A percentile compares a stretch with the other conserved stretches of the same genome.
These are phyloP conservation scores for Rhingia rostrata DNA, from an alignment of 2,888 invertebrate species.

Conservation along the genomic window DNA sequence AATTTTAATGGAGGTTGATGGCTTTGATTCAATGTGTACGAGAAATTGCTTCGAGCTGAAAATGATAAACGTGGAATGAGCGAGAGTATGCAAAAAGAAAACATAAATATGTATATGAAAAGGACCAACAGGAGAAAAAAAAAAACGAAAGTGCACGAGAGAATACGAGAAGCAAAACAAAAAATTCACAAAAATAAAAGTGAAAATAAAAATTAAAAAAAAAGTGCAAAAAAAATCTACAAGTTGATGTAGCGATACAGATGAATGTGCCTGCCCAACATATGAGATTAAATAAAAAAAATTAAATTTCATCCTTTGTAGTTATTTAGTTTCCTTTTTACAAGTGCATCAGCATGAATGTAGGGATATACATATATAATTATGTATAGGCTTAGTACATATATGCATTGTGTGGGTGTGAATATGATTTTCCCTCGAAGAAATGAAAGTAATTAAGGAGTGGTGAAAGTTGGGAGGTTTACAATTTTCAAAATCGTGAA, in stretches of 20 bases:
- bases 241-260: slow-evolving; percentile 4
- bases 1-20: slow-evolving; percentile 58
- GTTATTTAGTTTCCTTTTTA: slow-evolving; percentile 42
- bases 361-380: background rate
- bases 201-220: slow-evolving; percentile 61
- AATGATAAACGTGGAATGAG: slow-evolving; percentile 63
- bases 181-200: slow-evolving; percentile 57
- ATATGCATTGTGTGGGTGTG: no score
- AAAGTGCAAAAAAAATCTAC: slow-evolving; percentile 47
- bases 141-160: slow-evolving; percentile 54
- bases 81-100: background rate
- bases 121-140: slow-evolving; percentile 26
- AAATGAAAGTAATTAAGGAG: no score
- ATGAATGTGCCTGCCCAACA: slow-evolving; percentile 50
- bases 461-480: no score
- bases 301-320: slow-evolving; percentile 15
- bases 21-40: slow-evolving; percentile 71
- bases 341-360: slow-evolving; percentile 1
- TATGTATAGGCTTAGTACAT: no score
- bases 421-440: no score
- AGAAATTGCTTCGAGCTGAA: slow-evolving; percentile 61
- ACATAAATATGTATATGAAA: no score
- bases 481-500: no score
- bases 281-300: slow-evolving; percentile 40
- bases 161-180: slow-evolving; percentile 62